Percentiles rank a stretch among this genome's conserved stretches.
These are phyloP conservation scores for Muscicapa striata DNA, from an alignment of 2,797 vertebrate genomes.

Conservation along the genomic window DNA sequence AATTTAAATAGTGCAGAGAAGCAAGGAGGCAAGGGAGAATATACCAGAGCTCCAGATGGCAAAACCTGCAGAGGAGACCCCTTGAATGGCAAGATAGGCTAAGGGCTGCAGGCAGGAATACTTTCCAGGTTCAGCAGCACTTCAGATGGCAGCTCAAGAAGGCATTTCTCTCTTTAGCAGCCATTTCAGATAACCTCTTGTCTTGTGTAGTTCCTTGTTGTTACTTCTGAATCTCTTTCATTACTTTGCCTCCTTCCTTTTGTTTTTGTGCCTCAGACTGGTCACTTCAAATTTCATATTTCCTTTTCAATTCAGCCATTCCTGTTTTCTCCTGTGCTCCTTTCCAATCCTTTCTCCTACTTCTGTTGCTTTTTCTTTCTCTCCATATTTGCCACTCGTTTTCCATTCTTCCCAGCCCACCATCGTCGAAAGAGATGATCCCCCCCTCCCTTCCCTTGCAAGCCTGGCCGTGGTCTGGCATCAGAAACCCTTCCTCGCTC, in stretches of 20 bases:
- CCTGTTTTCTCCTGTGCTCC: neutral
- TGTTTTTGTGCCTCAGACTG: neutral
- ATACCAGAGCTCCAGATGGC: neutral
- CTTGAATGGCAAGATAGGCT: neutral
- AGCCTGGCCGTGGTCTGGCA: conserved; percentile 68
- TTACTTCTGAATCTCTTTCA: neutral
- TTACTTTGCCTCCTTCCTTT: neutral
- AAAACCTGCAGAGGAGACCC: neutral
- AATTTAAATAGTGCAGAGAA: neutral
- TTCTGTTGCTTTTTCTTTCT: conserved; percentile 27
- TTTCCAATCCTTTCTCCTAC: neutral
- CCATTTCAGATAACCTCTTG: neutral
- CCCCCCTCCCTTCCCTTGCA: neutral
- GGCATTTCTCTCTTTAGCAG: neutral
- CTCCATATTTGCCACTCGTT: conserved; percentile 31
- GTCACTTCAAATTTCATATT: neutral
- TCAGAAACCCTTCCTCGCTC: conserved; percentile 52
- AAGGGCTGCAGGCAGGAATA: neutral
- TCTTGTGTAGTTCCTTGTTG: neutral
- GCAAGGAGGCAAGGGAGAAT: neutral
- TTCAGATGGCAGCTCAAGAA: neutral
- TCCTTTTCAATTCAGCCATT: neutral
- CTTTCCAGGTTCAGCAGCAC: neutral
- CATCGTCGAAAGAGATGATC: conserved; percentile 16
- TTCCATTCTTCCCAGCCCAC: conserved; percentile 53